Percentiles rank a stretch among this genome's conserved stretches.
These are phyloP conservation scores for Antitype chi DNA, from an alignment of 2,888 invertebrate genomes.

Conservation along the genomic window DNA sequence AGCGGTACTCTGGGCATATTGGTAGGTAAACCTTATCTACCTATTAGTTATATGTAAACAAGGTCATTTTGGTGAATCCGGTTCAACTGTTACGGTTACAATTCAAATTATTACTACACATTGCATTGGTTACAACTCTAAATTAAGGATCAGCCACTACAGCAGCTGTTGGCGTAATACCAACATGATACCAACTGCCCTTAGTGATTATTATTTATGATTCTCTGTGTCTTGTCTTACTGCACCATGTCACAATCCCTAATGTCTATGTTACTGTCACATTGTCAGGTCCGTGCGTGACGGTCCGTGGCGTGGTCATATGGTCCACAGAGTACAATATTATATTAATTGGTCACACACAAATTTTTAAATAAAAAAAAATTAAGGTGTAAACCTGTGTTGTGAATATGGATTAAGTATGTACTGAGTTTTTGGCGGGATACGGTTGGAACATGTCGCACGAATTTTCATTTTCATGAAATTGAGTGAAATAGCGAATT, in stretches of 20 bases:
- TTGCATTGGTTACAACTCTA: not conserved
- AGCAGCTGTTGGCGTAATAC: not conserved
- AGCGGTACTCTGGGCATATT: conserved; percentile 47
- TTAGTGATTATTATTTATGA: no score
- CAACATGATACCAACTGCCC: not conserved
- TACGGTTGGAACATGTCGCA: no score
- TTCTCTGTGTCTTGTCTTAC: not conserved
- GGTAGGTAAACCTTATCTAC: conserved; percentile 5
- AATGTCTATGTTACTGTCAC: not conserved
- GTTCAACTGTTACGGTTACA: not conserved
- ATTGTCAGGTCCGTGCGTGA: not conserved
- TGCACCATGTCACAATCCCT: not conserved
- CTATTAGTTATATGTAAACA: not conserved
- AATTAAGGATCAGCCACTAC: not conserved
- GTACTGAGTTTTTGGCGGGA: no score
- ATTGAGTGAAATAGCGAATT: no score
- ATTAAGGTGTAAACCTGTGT: not conserved
- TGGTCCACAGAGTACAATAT: no score
- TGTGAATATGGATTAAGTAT: not conserved
- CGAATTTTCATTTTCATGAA: no score
- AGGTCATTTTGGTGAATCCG: not conserved
- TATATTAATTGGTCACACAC: no score
- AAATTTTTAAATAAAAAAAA: not conserved
- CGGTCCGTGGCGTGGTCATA: no score
- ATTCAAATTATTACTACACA: not conserved